These are phyloP conservation scores for Clamator glandarius DNA, from an alignment of 2,797 vertebrate species.

Conservation along the genomic window DNA sequence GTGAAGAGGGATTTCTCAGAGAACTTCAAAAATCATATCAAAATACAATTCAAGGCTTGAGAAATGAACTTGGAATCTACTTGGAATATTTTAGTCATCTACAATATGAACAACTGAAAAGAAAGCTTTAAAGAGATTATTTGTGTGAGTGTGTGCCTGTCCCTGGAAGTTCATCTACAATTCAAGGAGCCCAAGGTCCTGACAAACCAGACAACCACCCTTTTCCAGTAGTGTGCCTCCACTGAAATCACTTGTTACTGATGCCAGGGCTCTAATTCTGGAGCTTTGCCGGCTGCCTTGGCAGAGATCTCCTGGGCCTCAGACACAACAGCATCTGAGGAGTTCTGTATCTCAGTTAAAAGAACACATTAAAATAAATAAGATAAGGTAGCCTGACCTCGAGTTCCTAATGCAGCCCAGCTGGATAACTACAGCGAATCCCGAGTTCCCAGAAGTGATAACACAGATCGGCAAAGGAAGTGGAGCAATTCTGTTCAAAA, in stretches of 20 bases:
- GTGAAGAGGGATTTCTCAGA: not conserved
- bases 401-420: not conserved
- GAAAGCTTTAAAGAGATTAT: not conserved
- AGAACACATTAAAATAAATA: not conserved
- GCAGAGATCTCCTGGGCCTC: not conserved
- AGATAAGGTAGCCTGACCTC: not conserved
- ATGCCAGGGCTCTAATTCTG: not conserved
- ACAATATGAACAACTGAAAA: no score
- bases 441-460: not conserved
- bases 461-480: not conserved
- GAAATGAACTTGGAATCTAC: not conserved
- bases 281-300: not conserved
- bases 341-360: not conserved
- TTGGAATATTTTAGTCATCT: not conserved
- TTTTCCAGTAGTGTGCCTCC: not conserved
- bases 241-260: not conserved
- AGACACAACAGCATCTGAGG: not conserved
- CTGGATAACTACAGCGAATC: not conserved
- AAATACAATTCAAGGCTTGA: not conserved
- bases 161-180: not conserved
- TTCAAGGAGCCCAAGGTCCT: not conserved
- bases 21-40: not conserved
- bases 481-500: not conserved
- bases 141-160: accelerated
- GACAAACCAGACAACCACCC: not conserved